Percentiles rank a stretch among this genome's conserved stretches.
Conservation (phyloP, 1,140 invertebrate genomes). For the Drosophila melanica region DNA sequence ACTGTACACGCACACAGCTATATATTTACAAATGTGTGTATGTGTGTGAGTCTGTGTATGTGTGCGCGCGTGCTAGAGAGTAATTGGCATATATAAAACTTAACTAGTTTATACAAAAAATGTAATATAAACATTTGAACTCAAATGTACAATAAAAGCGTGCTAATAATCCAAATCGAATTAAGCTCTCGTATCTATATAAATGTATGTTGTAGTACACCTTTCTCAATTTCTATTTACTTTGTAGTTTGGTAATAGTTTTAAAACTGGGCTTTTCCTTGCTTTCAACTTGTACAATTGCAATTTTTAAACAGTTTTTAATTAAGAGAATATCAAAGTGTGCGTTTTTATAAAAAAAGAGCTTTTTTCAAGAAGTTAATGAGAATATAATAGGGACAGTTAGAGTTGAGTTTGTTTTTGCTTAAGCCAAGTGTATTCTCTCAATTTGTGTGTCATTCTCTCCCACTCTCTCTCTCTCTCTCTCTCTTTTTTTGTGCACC, state of each 20-base stretch:
- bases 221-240: conserved; percentile 33
- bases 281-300: conserved; percentile 53
- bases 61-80: neutral
- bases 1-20: conserved; percentile 19
- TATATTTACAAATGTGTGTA: neutral
- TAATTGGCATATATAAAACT: neutral
- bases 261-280: conserved; percentile 45
- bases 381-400: neutral
- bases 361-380: conserved; percentile 34
- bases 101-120: conserved; percentile 32
- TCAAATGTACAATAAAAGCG: conserved; percentile 4
- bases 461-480: conserved; percentile 23
- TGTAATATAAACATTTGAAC: conserved; percentile 8
- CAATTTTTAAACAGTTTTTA: neutral
- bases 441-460: conserved; percentile 33
- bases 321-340: neutral
- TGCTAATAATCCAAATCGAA: conserved; percentile 22
- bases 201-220: conserved; percentile 30
- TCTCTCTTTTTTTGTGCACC: conserved; percentile 2
- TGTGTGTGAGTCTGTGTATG: conserved; percentile 1
- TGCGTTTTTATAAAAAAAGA: conserved; percentile 20
- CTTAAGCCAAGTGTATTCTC: conserved; percentile 23
- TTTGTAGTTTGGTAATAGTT: conserved; percentile 55
- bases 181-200: conserved; percentile 38
- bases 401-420: conserved; percentile 13